These are phyloP conservation scores for Criorhina ranunculi DNA, from an alignment of 2,888 invertebrate species.

Conservation along the genomic window DNA sequence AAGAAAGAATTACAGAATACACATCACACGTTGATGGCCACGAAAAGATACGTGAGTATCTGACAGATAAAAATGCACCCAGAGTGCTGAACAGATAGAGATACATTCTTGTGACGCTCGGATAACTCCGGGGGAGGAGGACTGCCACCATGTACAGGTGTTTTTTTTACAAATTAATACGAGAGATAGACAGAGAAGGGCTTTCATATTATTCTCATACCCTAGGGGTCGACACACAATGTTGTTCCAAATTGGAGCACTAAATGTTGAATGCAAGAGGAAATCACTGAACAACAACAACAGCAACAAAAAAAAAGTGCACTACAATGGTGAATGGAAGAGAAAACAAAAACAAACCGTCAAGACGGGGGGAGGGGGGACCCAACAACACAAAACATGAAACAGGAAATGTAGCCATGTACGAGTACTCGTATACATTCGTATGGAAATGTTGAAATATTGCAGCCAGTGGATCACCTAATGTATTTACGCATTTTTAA, in stretches of 20 bases:
- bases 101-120: slow-evolving; percentile 69
- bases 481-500: slow-evolving; percentile 62
- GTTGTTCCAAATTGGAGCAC: slow-evolving; percentile 62
- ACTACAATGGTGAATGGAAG: slow-evolving; percentile 14
- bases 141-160: slow-evolving; percentile 59
- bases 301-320: slow-evolving; percentile 25
- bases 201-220: slow-evolving; percentile 40
- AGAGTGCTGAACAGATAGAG: slow-evolving; percentile 32
- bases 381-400: slow-evolving; percentile 19
- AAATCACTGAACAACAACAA: background rate
- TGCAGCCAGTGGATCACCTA: slow-evolving; percentile 50
- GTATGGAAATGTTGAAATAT: slow-evolving; percentile 57
- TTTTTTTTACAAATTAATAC: slow-evolving; percentile 66
- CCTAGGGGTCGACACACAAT: slow-evolving; percentile 65
- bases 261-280: slow-evolving; percentile 38
- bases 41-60: slow-evolving; percentile 43
- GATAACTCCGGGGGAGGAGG: slow-evolving; percentile 23
- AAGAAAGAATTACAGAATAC: slow-evolving; percentile 28
- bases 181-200: slow-evolving; percentile 32
- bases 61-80: slow-evolving; percentile 48
- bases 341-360: slow-evolving; percentile 1
- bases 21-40: slow-evolving; percentile 20
- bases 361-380: background rate
- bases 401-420: slow-evolving; percentile 67
- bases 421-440: background rate